Evolutionary conservation across 1,140 invertebrate genomes (phyloP).

Genomic region (Ephestia elutella): DNA sequence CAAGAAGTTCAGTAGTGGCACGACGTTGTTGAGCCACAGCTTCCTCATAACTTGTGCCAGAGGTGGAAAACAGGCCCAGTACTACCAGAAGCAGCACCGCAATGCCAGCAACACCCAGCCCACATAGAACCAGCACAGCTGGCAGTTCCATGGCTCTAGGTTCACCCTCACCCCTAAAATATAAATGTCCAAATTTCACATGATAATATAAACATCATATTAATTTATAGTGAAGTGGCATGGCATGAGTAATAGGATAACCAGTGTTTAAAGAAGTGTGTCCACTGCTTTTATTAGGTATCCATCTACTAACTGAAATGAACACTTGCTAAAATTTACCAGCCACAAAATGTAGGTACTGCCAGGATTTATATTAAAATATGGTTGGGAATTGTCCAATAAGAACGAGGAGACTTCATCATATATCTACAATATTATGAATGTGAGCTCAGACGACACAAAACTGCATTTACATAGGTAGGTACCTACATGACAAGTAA

Average conservation of each 20-base stretch:
- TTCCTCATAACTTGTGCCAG: constrained; percentile 66
- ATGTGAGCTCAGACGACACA: not conserved
- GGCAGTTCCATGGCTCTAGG: constrained; percentile 63
- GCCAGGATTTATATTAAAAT: not conserved
- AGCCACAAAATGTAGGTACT: no score
- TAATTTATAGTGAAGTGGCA: no score
- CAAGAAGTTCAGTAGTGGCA: constrained; percentile 61
- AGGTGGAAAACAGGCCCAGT: constrained; percentile 59
- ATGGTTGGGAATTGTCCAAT: not conserved
- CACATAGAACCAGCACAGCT: constrained; percentile 58
- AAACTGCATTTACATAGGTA: no score
- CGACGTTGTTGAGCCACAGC: constrained; percentile 62
- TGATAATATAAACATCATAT: no score
- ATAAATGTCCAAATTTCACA: not conserved
- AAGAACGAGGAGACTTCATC: not conserved
- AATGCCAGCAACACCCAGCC: constrained; percentile 53
- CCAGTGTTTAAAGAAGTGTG: no score
- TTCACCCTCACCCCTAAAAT: constrained; percentile 29
- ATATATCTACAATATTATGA: no score
- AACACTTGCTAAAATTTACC: not conserved
- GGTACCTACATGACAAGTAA: constrained; percentile 7
- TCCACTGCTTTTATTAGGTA: no score
- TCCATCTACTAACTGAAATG: no score
- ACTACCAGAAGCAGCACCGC: constrained; percentile 48
- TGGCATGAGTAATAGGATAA: no score